Evolutionary conservation across 2,888 invertebrate genomes (phyloP).

Genomic region (Tuberolachnus salignus): DNA sequence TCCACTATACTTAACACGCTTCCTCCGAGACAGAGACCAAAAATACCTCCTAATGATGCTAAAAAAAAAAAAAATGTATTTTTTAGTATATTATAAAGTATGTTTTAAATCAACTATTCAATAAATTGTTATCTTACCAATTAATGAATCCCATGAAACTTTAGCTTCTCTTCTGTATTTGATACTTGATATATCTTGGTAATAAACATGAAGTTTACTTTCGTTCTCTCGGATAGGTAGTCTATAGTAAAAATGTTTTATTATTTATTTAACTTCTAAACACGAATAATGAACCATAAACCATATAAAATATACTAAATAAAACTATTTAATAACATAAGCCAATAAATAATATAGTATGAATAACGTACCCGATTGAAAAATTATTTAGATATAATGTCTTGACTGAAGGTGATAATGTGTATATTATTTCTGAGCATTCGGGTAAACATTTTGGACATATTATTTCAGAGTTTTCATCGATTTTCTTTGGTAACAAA

Average conservation of each 20-base stretch:
- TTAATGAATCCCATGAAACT: slow-evolving; percentile 21
- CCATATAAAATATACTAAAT: too few relatives aligned
- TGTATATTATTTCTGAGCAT: slow-evolving; percentile 32
- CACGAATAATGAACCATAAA: too few relatives aligned
- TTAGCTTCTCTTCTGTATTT: slow-evolving; percentile 30
- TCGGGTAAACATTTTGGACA: slow-evolving; percentile 30
- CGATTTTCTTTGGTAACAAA: not conserved
- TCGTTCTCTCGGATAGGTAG: not conserved
- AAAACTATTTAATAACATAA: not conserved
- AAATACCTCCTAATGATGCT: slow-evolving; percentile 21
- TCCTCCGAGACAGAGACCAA: slow-evolving; percentile 9
- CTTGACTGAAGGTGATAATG: not conserved
- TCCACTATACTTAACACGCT: slow-evolving; percentile 19
- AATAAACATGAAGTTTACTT: slow-evolving; percentile 7
- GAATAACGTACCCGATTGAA: not conserved
- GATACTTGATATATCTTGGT: slow-evolving; percentile 16
- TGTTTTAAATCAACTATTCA: too few relatives aligned
- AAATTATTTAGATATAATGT: not conserved
- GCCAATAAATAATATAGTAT: too few relatives aligned
- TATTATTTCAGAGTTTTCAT: not conserved
- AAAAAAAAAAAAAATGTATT: not conserved
- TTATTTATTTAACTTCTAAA: too few relatives aligned
- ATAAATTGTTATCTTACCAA: slow-evolving; percentile 2
- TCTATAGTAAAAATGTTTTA: not conserved
- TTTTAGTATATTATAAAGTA: not conserved